These are phyloP conservation scores for Drusus annulatus DNA, from an alignment of 1,140 invertebrate genomes.

Conservation along the genomic window DNA sequence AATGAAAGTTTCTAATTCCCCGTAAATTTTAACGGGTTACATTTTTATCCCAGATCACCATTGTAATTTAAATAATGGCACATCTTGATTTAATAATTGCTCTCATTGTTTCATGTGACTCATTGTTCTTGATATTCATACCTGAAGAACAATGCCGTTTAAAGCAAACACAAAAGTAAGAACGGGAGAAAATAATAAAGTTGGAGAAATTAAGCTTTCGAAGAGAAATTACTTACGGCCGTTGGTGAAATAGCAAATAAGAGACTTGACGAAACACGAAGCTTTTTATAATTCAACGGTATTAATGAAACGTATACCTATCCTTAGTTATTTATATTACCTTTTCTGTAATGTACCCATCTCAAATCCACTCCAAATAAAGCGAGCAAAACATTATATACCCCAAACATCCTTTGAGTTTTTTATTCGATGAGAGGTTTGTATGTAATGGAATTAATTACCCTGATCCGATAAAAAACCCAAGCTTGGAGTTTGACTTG, in stretches of 20 bases:
- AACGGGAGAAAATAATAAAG: conserved; percentile 2
- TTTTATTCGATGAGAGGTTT: conserved; percentile 13
- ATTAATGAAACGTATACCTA: too few species aligned
- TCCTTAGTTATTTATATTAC: not conserved
- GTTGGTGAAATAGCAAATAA: not conserved
- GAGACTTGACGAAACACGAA: too few species aligned
- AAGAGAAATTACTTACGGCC: not conserved
- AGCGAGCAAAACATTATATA: conserved; percentile 22
- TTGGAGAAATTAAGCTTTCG: not conserved
- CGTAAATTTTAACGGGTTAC: not conserved
- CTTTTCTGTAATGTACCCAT: not conserved
- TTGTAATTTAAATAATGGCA: conserved; percentile 43
- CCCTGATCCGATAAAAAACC: conserved; percentile 43
- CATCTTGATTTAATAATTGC: conserved; percentile 51
- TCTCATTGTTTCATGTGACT: conserved; percentile 44
- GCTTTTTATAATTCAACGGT: too few species aligned
- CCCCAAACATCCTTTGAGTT: not conserved
- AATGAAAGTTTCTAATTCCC: not conserved
- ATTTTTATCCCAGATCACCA: conserved; percentile 27
- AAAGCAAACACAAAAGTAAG: conserved; percentile 37
- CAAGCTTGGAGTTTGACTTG: conserved; percentile 23
- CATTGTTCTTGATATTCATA: conserved; percentile 47
- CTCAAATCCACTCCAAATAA: not conserved
- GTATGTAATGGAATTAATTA: conserved; percentile 52
- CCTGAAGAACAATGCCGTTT: conserved; percentile 24